Conservation (phyloP, 1,140 invertebrate species). For the Trachymyrmex septentrionalis region DNA sequence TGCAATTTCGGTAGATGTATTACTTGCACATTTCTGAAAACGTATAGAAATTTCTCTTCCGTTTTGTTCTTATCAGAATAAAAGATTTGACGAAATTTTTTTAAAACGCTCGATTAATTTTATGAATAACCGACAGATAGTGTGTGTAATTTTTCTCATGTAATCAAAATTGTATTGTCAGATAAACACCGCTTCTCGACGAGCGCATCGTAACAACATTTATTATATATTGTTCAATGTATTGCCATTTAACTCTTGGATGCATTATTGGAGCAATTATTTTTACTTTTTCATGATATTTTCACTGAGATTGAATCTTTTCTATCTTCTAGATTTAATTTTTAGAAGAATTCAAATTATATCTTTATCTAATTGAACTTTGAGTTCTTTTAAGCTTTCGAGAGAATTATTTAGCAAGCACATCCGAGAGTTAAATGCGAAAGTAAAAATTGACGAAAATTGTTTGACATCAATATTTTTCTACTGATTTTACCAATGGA, state of each 20-base stretch:
- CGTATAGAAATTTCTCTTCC: neutral
- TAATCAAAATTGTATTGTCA: slow-evolving; percentile 71
- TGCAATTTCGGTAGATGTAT: slow-evolving; percentile 9
- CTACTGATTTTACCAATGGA: slow-evolving; percentile 54
- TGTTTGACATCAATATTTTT: slow-evolving; percentile 14
- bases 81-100: neutral
- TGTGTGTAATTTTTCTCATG: slow-evolving; percentile 75
- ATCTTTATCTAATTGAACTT: neutral
- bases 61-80: neutral
- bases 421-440: slow-evolving; percentile 14
- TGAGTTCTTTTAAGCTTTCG: neutral
- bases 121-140: slow-evolving; percentile 26
- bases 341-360: neutral
- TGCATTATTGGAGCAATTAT: neutral
- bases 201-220: slow-evolving; percentile 53
- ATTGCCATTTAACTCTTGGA: slow-evolving; percentile 57
- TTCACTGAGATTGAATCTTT: slow-evolving; percentile 16
- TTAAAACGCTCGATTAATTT: neutral
- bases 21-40: neutral
- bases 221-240: slow-evolving; percentile 55
- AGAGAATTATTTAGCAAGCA: slow-evolving; percentile 26
- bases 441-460: neutral
- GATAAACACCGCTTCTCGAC: slow-evolving; percentile 62
- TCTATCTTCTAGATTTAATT: neutral
- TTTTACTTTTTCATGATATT: slow-evolving; percentile 6